These are phyloP conservation scores for Silvanus unidentatus DNA, from an alignment of 2,888 invertebrate species.

Conservation along the genomic window DNA sequence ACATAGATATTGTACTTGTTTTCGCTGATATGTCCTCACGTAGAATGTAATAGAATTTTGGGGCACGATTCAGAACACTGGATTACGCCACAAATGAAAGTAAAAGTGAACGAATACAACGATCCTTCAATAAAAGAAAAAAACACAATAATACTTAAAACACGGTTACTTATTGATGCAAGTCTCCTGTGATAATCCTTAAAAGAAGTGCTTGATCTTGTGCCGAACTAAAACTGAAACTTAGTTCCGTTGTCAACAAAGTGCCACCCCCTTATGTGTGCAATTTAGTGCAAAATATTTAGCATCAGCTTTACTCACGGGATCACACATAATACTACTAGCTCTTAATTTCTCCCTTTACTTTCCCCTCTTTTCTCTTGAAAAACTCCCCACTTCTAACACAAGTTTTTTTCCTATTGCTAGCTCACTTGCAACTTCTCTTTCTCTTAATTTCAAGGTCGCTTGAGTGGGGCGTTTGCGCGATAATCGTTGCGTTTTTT, in stretches of 20 bases:
- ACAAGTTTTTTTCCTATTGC: constrained; percentile 43
- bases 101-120: constrained; percentile 45
- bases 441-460: constrained; percentile 47
- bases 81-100: constrained; percentile 50
- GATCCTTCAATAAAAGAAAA: constrained; percentile 32
- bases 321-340: constrained; percentile 44
- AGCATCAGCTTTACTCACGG: constrained; percentile 39
- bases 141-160: constrained; percentile 24
- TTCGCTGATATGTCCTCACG: constrained; percentile 33
- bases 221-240: background rate
- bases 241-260: constrained; percentile 7
- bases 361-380: constrained; percentile 48
- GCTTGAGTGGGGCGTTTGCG: constrained; percentile 35
- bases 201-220: constrained; percentile 12
- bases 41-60: constrained; percentile 45
- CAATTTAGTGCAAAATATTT: constrained; percentile 35
- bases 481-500: constrained; percentile 20
- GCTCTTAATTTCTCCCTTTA: constrained; percentile 49
- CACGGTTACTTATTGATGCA: constrained; percentile 26
- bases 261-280: constrained; percentile 30
- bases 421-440: constrained; percentile 42
- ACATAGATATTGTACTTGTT: constrained; percentile 19
- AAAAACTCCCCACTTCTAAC: constrained; percentile 32
- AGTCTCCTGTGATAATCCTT: constrained; percentile 29
- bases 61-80: constrained; percentile 45